These are phyloP conservation scores for Xiphophorus birchmanni DNA, from an alignment of 2,797 vertebrate genomes.

Conservation along the genomic window DNA sequence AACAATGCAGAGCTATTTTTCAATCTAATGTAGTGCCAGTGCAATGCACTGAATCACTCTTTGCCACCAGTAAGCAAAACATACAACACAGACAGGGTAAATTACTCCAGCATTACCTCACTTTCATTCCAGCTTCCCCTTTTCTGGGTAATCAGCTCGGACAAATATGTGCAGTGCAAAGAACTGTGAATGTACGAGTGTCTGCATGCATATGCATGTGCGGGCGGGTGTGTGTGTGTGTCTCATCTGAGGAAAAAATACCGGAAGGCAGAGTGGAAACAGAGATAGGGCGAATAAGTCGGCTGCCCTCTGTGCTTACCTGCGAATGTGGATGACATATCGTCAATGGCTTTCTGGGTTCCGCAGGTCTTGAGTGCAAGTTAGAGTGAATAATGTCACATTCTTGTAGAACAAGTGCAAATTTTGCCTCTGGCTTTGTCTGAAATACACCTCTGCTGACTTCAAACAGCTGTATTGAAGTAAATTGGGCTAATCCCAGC, in stretches of 20 bases:
- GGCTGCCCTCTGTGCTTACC: conserved; percentile 34
- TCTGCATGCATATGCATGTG: conserved; percentile 8
- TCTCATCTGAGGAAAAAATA: conserved; percentile 43
- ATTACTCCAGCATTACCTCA: conserved; percentile 61
- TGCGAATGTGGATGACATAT: conserved; percentile 63
- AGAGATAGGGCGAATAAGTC: conserved; percentile 52
- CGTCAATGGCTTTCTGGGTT: conserved; percentile 47
- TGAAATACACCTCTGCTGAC: conserved; percentile 67
- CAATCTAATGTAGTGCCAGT: conserved; percentile 33
- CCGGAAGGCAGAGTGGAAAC: conserved; percentile 64
- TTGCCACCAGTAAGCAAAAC: conserved; percentile 42
- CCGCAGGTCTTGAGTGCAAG: conserved; percentile 43
- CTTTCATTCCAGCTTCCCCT: conserved; percentile 56
- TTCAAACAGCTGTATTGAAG: conserved; percentile 69
- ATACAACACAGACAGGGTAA: conserved; percentile 35
- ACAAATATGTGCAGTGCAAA: conserved; percentile 65
- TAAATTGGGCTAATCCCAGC: conserved; percentile 77
- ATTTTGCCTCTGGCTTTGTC: conserved; percentile 59
- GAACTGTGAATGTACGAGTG: conserved; percentile 36
- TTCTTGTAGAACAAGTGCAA: conserved; percentile 63
- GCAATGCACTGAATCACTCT: conserved; percentile 41
- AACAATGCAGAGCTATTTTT: conserved; percentile 36
- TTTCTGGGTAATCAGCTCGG: conserved; percentile 65
- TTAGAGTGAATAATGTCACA: conserved; percentile 54
- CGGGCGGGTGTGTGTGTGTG: conserved; percentile 1